These are phyloP conservation scores for Cryptoprocta ferox DNA, from an alignment of 2,797 vertebrate genomes.

Conservation along the genomic window DNA sequence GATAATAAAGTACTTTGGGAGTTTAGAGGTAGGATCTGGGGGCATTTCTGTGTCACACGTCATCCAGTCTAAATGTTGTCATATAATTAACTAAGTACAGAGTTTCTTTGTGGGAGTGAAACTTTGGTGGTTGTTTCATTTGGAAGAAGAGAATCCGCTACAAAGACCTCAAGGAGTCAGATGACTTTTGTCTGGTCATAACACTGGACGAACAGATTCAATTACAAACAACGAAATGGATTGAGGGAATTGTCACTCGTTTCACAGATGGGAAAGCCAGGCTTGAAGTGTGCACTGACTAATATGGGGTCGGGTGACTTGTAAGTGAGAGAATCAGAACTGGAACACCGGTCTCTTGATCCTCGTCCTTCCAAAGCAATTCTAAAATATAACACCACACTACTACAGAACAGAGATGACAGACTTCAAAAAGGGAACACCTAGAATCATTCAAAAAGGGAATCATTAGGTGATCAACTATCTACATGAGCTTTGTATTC, in stretches of 20 bases:
- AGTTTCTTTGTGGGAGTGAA: background rate
- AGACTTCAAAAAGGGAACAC: background rate
- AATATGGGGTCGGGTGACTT: background rate
- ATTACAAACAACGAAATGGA: background rate
- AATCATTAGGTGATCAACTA: background rate
- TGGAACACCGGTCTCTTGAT: background rate
- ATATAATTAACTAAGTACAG: background rate
- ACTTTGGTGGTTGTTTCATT: background rate
- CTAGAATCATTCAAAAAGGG: too few relatives aligned
- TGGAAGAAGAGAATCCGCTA: background rate
- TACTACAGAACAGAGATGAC: background rate
- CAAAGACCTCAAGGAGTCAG: background rate
- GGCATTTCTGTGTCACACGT: background rate
- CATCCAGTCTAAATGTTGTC: background rate
- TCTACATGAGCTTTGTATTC: background rate
- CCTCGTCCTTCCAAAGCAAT: background rate
- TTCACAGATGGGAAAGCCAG: slow-evolving; percentile 14
- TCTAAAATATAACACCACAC: background rate
- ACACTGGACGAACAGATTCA: background rate
- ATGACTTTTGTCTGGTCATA: background rate
- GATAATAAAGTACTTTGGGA: background rate
- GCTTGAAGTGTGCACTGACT: background rate
- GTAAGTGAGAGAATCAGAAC: background rate
- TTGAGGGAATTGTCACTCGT: background rate
- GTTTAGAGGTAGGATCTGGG: background rate